Evolutionary conservation across 2,888 invertebrate genomes (phyloP).

Genomic region (Alentia gelatinosa): DNA sequence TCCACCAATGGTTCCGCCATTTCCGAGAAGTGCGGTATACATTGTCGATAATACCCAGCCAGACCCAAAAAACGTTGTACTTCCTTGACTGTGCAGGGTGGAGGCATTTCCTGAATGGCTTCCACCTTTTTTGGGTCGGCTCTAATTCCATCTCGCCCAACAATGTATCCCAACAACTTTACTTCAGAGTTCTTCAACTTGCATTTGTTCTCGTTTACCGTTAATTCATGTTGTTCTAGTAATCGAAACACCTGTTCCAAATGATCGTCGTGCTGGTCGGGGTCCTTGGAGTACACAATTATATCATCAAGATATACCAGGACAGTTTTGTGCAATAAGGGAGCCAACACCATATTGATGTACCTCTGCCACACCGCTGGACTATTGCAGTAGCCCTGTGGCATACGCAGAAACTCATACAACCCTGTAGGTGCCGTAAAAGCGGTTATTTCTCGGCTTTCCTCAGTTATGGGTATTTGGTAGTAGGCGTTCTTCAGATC

Average conservation of each 20-base stretch:
- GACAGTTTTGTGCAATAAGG: background rate
- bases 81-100: slow-evolving; percentile 14
- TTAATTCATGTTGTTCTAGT: background rate
- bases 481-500: slow-evolving; percentile 65
- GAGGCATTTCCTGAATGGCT: slow-evolving; percentile 24
- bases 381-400: slow-evolving; percentile 55
- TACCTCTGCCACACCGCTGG: slow-evolving; percentile 55
- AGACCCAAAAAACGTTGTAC: slow-evolving; percentile 57
- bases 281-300: slow-evolving; percentile 20
- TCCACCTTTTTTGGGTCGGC: slow-evolving; percentile 60
- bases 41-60: slow-evolving; percentile 56
- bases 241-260: background rate
- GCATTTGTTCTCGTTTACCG: slow-evolving; percentile 5
- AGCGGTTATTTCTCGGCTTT: slow-evolving; percentile 56
- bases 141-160: slow-evolving; percentile 57
- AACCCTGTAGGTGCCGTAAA: slow-evolving; percentile 62
- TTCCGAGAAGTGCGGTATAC: slow-evolving; percentile 44
- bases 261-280: slow-evolving; percentile 50
- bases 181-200: background rate
- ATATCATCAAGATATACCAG: slow-evolving; percentile 59
- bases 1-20: slow-evolving; percentile 41
- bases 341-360: slow-evolving; percentile 56
- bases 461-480: slow-evolving; percentile 61
- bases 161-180: slow-evolving; percentile 62
- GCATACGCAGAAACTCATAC: slow-evolving; percentile 60